Evolutionary conservation across 2,888 invertebrate species (phyloP).

Genomic region (Microchrysa polita): DNA sequence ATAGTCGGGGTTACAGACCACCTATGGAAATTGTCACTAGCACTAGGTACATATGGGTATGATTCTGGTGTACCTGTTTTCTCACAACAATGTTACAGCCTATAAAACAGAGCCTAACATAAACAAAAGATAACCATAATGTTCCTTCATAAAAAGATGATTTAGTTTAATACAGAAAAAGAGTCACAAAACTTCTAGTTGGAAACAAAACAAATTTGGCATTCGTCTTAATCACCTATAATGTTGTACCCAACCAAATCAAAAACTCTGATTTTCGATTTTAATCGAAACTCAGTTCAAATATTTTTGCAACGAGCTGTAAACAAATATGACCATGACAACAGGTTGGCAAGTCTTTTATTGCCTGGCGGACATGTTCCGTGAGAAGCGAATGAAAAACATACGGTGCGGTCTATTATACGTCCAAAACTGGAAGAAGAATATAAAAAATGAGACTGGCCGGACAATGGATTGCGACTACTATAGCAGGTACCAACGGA

Average conservation of each 20-base stretch:
- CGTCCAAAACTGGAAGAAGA: constrained; percentile 22
- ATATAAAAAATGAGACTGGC: constrained; percentile 15
- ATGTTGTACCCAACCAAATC: no score
- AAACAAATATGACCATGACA: background rate
- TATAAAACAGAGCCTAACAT: background rate
- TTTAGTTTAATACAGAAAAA: background rate
- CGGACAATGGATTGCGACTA: constrained; percentile 33
- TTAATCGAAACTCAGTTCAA: background rate
- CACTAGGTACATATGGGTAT: constrained; percentile 15
- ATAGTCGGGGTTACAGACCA: constrained; percentile 16
- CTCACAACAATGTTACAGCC: constrained; percentile 21
- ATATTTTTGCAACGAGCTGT: background rate
- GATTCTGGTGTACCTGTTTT: constrained; percentile 37
- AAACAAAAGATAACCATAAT: constrained; percentile 20
- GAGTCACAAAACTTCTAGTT: no score
- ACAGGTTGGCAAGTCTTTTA: constrained; percentile 32
- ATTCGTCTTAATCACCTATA: no score
- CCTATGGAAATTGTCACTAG: constrained; percentile 16
- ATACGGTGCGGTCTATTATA: constrained; percentile 31
- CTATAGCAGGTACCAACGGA: constrained; percentile 32
- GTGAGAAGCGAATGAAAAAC: background rate
- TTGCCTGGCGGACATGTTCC: constrained; percentile 23
- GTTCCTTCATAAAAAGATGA: background rate
- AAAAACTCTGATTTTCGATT: background rate
- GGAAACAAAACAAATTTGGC: no score